Base-by-base conservation (phyloP, 2,113 vertebrate genomes). In the Microtus montanus region DNA sequence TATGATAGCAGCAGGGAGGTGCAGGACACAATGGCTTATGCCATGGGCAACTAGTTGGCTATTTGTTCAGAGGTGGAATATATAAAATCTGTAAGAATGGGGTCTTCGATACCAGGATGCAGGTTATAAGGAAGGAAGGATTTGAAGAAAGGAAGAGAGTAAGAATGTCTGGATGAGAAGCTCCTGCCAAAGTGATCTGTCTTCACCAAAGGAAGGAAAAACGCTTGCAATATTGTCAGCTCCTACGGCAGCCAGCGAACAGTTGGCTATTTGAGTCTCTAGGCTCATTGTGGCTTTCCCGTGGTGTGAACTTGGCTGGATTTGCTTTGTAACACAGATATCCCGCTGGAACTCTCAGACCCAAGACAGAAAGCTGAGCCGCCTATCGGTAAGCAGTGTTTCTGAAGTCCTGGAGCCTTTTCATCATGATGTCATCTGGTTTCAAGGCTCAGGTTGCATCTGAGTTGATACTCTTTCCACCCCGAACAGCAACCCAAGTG, bases 361-460 rank as follows among this genome's bases (percentile, higher is more conserved):
- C 58, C 66, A 70, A 79, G 68, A 49, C 75, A 91, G 96, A 96
- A 96, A 98, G 64, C 64, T 89, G 95, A 96, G 92, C 95, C 88
- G 77, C 94, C 95, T 92, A 96, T 97, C 92, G 90, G 88, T 90
- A 93, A 97, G 97, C 94, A 73, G 78, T 95, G 87, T 87, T 90
- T 96, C 96, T 95, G 30, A 94, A 93, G 88, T 79, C 96, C 44
- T 93, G 96, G 96, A 96, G 44, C 54, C 73, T 93, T 93, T 96
- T 92, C 85, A 84, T 73, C 88, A 95, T 96, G 92, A 96, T 74
- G 49, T 97, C 74, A 94, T 94, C 84, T 78, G 93, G 87, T 87
- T 94, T 73, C 89, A 15, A 58, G 77, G 95, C 80, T 97, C 93
- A 74, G 79, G 77, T 96, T 96, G 93, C 97, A 89, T 96, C 87